Base-by-base conservation (phyloP, 2,888 invertebrate genomes). In the Cryptops parisi region DNA sequence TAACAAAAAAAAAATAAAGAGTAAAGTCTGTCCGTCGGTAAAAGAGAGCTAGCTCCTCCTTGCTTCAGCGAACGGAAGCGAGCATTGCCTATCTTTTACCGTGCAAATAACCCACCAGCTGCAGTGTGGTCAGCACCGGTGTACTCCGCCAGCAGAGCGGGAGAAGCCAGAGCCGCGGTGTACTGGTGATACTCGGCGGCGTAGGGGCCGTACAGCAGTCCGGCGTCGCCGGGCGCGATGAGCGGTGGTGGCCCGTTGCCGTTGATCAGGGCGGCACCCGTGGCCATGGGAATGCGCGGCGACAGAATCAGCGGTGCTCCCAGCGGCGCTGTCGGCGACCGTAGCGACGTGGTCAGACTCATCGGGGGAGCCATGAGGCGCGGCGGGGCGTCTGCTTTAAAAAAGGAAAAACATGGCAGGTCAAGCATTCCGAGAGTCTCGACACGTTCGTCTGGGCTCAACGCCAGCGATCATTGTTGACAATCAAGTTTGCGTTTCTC, bases 251-350 rank as follows among this genome's bases (percentile, higher is more conserved):
- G 72, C 33, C 74, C 63, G 57, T 74, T 76, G 56, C 74, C 78
- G 64, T 72, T 76, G 57, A 75, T 64, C 41, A 78, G 70, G 48
- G 77, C 76, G 47, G 82, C 81, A 41, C 81, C 83, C 56, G 84
- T 78, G 48, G 82, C 81, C 55, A 82, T 84, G 15, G 84, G 84
- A 80, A 89, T 84, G 62, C 90, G 78, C 55, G 89, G 88, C 43
- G 90, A 89, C 58, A 94, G 78, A 64, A 96, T 91, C 66, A 94
- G 76, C 2, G 93, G 94, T 1, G 93, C 90, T 25, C 94, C 89
- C 57, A 90, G 70, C 0, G 91, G 90, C 9, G 86, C 81, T 2
- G 79, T 76, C 58, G 78, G 76, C 15, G 73, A 70, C 57, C 81
- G 75, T 64, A 81, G 71, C 17, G 54, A 25, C 38, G 78, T 50